Evolutionary conservation across 2,888 invertebrate species (phyloP).

Genomic region (Heterodera filipjevi): DNA sequence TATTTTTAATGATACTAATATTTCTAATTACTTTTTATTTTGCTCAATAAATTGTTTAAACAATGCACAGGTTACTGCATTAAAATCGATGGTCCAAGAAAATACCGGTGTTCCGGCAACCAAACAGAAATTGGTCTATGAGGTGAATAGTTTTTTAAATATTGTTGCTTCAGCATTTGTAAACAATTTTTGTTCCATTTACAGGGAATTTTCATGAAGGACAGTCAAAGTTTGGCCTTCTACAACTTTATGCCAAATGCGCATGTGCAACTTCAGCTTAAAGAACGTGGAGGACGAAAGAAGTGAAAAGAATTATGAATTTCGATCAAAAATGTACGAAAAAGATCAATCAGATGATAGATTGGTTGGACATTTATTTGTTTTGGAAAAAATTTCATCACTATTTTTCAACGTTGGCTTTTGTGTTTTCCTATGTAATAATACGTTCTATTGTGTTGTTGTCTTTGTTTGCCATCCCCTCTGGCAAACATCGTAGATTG

Average conservation of each 20-base stretch:
- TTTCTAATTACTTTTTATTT: no score
- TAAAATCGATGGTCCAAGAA: slow-evolving; percentile 85
- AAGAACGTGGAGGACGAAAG: slow-evolving; percentile 95
- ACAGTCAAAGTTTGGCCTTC: slow-evolving; percentile 88
- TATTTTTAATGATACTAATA: no score
- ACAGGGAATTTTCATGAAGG: slow-evolving; percentile 96
- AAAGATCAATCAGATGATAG: background rate
- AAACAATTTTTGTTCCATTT: background rate
- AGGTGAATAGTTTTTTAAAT: slow-evolving; percentile 70
- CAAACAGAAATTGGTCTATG: slow-evolving; percentile 93
- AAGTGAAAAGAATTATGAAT: slow-evolving; percentile 71
- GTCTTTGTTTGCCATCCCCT: no score
- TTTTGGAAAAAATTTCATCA: no score
- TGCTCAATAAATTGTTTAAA: no score
- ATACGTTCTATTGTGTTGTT: no score
- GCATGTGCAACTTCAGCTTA: slow-evolving; percentile 84
- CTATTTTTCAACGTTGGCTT: no score
- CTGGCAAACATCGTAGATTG: no score
- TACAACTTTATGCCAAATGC: slow-evolving; percentile 89
- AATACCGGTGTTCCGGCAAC: slow-evolving; percentile 89
- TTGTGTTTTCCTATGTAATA: no score
- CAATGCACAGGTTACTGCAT: slow-evolving; percentile 74
- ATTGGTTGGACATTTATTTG: background rate
- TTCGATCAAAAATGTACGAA: no score
- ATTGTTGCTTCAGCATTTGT: background rate